Percentiles rank a stretch among this genome's conserved stretches.
phyloP scores from a whole-genome alignment of 2,113 vertebrate species.

The Platysteira castanea region DNA sequence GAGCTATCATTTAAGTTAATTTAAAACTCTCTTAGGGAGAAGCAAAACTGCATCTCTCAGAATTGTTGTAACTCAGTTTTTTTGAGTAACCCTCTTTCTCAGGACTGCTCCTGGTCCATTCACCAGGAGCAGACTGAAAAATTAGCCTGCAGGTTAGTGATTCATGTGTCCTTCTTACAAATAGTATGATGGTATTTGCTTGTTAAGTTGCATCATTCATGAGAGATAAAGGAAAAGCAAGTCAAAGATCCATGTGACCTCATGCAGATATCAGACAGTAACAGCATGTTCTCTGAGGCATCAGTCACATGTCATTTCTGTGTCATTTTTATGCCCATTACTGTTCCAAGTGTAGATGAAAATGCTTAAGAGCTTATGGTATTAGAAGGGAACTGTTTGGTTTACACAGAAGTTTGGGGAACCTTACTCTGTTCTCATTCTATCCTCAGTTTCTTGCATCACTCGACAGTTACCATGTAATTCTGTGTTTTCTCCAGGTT shows the following conservation, averaged over 20 bases:
- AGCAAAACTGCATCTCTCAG: neutral
- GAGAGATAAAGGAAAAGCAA: neutral
- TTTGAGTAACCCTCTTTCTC: neutral
- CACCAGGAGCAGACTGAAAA: neutral
- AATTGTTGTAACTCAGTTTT: fast-evolving
- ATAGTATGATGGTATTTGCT: neutral
- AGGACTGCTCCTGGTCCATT: neutral
- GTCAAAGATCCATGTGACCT: neutral
- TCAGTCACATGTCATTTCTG: neutral
- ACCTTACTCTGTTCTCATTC: neutral
- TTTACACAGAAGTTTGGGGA: neutral
- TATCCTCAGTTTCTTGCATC: neutral
- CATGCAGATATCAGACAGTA: neutral
- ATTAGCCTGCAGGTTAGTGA: neutral
- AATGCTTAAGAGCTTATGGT: neutral
- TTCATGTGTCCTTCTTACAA: neutral
- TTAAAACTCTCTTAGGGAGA: neutral
- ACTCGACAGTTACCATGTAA: neutral
- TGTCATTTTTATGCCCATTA: neutral
- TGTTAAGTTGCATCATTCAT: neutral
- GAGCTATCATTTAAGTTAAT: neutral
- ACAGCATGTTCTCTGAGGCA: neutral
- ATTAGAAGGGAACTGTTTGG: neutral
- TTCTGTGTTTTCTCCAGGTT: neutral
- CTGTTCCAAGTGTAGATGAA: neutral